phyloP scores from a whole-genome alignment of 1,140 invertebrate genomes.

The Tyrophagus putrescentiae region DNA sequence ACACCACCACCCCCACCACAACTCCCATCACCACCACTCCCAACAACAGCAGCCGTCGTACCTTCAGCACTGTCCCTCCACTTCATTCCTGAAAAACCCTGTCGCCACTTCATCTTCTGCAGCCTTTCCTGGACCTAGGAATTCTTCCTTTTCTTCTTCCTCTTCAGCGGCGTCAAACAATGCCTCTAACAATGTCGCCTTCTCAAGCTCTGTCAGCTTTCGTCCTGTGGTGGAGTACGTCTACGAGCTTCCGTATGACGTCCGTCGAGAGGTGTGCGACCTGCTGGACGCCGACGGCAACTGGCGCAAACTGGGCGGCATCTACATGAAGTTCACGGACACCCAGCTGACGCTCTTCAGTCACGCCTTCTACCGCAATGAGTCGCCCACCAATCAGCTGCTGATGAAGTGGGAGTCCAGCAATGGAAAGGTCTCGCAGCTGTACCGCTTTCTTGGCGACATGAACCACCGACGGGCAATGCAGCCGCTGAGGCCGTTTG shows the following conservation, averaged over 20 bases:
- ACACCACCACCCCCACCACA: too few species aligned
- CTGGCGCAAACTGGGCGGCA: conserved; percentile 55
- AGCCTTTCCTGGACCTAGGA: too few species aligned
- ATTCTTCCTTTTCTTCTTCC: too few species aligned
- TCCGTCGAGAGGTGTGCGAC: conserved; percentile 50
- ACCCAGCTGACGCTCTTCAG: conserved; percentile 38
- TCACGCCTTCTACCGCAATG: conserved; percentile 35
- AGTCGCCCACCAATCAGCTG: conserved; percentile 56
- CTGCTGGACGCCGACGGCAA: conserved; percentile 57
- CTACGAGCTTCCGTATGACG: conserved; percentile 52
- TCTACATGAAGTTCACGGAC: conserved; percentile 38
- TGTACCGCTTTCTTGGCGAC: conserved; percentile 51
- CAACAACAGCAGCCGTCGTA: too few species aligned
- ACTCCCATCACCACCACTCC: too few species aligned
- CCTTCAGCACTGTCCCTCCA: too few species aligned
- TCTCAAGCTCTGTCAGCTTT: too few species aligned
- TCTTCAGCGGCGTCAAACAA: too few species aligned
- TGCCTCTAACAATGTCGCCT: too few species aligned
- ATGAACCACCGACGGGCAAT: conserved; percentile 60
- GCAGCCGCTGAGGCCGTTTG: conserved; percentile 45
- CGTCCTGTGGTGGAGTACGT: conserved; percentile 38
- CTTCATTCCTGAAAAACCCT: too few species aligned
- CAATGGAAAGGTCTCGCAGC: conserved; percentile 58
- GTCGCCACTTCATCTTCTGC: too few species aligned
- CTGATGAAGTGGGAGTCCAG: conserved; percentile 57